Conservation (phyloP, 2,113 vertebrate genomes). For the Crypturellus undulatus region DNA sequence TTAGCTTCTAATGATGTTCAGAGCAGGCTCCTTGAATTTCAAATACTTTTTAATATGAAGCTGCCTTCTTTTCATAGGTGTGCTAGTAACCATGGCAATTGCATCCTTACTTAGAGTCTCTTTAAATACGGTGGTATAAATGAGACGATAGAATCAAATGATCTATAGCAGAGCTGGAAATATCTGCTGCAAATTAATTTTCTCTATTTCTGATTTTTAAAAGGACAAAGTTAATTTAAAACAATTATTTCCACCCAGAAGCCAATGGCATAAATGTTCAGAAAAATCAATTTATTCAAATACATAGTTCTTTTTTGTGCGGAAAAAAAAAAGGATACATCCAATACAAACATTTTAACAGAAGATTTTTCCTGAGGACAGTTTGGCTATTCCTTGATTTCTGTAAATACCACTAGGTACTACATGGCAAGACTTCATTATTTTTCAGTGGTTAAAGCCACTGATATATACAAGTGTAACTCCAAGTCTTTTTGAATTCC, state of each 20-base stretch:
- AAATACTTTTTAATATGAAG: neutral
- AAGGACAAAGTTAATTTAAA: neutral
- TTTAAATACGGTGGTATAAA: neutral
- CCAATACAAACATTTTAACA: neutral
- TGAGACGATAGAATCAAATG: neutral
- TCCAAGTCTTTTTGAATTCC: neutral
- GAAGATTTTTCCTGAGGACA: neutral
- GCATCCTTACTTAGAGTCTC: neutral
- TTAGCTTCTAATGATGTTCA: neutral
- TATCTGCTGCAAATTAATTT: neutral
- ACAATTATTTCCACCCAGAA: conserved; percentile 1
- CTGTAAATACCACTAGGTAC: neutral
- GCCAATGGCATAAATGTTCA: neutral
- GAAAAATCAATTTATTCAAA: conserved; percentile 20
- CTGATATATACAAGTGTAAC: neutral
- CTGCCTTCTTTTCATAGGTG: neutral
- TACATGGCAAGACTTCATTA: neutral
- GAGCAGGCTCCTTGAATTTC: neutral
- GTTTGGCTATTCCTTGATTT: neutral
- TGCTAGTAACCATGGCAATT: conserved; percentile 14
- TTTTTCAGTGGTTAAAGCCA: neutral
- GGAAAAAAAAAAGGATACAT: neutral
- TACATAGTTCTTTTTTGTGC: neutral
- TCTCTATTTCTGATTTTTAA: neutral
- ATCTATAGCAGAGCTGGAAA: neutral